Conservation (phyloP, 2,888 invertebrate species). For the Magallana nippona region DNA sequence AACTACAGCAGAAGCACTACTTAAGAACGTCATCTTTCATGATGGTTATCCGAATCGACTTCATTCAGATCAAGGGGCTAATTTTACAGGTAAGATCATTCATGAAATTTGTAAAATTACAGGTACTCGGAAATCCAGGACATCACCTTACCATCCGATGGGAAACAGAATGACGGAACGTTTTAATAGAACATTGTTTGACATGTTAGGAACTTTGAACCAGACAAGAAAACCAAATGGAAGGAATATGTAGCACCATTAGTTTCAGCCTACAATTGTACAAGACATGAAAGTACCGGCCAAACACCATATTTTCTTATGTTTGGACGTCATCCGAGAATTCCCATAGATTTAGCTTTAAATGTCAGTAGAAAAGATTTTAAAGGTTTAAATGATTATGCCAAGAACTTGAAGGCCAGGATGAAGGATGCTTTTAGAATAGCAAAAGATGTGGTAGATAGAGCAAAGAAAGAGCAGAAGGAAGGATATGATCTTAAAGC, state of each 20-base stretch:
- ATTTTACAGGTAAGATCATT: slow-evolving; percentile 49
- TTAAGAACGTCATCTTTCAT: slow-evolving; percentile 38
- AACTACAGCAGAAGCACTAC: slow-evolving; percentile 43
- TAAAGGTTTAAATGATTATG: not conserved
- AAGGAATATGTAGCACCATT: slow-evolving; percentile 42
- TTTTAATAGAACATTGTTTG: slow-evolving; percentile 50
- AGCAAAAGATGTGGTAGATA: too few relatives aligned
- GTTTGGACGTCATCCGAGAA: slow-evolving; percentile 48
- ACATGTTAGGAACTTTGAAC: slow-evolving; percentile 51
- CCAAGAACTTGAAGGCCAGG: not conserved
- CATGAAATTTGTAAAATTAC: slow-evolving; percentile 44
- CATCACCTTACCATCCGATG: slow-evolving; percentile 49
- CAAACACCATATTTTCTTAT: slow-evolving; percentile 48
- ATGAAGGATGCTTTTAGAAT: too few relatives aligned
- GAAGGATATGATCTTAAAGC: too few relatives aligned
- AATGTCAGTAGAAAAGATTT: not conserved
- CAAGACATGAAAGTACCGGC: slow-evolving; percentile 46
- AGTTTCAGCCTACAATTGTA: slow-evolving; percentile 52
- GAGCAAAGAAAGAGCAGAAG: too few relatives aligned
- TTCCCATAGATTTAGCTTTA: slow-evolving; percentile 50
- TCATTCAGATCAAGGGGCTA: slow-evolving; percentile 49
- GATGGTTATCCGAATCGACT: slow-evolving; percentile 48
- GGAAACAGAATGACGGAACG: slow-evolving; percentile 49
- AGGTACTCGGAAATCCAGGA: slow-evolving; percentile 45
- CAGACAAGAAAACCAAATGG: slow-evolving; percentile 49